phyloP scores from a whole-genome alignment of 2,888 invertebrate species.

The Ectemnius continuus region DNA sequence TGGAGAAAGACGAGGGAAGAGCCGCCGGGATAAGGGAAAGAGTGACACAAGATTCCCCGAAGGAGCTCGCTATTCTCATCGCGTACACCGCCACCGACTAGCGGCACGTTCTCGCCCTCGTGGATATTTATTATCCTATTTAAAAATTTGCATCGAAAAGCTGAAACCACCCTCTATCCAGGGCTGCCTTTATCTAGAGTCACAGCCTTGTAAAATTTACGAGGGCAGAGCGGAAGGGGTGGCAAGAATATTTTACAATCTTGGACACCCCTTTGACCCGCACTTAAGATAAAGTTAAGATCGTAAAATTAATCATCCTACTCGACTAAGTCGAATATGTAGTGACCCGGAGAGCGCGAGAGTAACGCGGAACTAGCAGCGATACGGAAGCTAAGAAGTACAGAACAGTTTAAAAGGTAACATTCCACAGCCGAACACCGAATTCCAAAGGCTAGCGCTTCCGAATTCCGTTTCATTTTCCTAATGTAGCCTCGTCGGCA shows the following conservation, averaged over 20 bases:
- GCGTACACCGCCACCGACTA: constrained; percentile 26
- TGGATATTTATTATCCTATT: constrained; percentile 66
- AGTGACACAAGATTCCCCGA: constrained; percentile 43
- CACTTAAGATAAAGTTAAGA: no score
- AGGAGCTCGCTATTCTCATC: constrained; percentile 32
- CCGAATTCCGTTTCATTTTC: constrained; percentile 59
- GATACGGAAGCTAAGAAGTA: no score
- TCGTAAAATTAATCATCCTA: no score
- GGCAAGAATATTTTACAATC: no score
- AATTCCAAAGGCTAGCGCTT: neutral
- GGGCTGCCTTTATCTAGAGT: neutral
- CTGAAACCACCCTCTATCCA: constrained; percentile 20
- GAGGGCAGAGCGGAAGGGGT: no score
- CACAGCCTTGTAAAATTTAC: no score
- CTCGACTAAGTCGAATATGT: no score
- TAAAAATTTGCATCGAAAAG: constrained; percentile 65
- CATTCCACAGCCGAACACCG: no score
- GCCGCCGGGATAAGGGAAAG: neutral
- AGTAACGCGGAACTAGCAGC: no score
- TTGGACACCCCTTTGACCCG: no score
- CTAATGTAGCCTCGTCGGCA: constrained; percentile 55
- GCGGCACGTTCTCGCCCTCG: constrained; percentile 37
- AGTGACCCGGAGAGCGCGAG: no score
- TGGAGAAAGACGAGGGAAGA: constrained; percentile 13
- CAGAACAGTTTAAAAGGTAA: no score